Percentiles rank a stretch among this genome's conserved stretches.
phyloP scores from a whole-genome alignment of 2,113 vertebrate genomes.

The Platysteira castanea region DNA sequence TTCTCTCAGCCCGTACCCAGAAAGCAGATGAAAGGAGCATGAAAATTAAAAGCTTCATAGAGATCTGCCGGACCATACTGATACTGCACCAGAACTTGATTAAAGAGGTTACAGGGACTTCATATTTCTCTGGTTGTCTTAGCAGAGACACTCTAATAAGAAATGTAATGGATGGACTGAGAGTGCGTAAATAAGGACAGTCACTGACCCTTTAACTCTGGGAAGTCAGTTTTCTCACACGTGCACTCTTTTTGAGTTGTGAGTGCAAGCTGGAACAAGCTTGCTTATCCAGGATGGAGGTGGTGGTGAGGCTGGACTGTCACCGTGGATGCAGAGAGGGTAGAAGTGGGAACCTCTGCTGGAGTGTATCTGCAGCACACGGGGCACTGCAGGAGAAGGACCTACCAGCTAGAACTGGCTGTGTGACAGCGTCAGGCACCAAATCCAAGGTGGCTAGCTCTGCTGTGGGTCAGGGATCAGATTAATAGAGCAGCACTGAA shows the following conservation, averaged over 20 bases:
- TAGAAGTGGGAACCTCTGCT: not conserved
- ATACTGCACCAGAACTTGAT: not conserved
- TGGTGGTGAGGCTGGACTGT: not conserved
- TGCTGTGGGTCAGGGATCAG: not conserved
- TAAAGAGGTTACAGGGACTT: not conserved
- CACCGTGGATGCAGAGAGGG: not conserved
- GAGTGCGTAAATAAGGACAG: not conserved
- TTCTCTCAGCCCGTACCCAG: not conserved
- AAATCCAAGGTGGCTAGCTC: not conserved
- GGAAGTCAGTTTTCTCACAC: not conserved
- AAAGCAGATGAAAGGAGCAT: not conserved
- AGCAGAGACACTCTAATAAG: not conserved
- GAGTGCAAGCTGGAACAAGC: not conserved
- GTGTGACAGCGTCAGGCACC: not conserved
- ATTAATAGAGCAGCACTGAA: not conserved
- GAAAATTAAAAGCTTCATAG: not conserved
- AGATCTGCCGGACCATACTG: not conserved
- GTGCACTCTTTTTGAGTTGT: not conserved
- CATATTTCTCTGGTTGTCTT: not conserved
- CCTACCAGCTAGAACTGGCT: not conserved
- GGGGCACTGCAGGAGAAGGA: not conserved
- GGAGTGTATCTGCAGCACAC: not conserved
- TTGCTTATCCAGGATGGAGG: not conserved
- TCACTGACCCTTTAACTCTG: not conserved
- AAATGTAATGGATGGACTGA: not conserved